Evolutionary conservation across 2,113 vertebrate genomes (phyloP).

Genomic region (Lepidothrix coronata): DNA sequence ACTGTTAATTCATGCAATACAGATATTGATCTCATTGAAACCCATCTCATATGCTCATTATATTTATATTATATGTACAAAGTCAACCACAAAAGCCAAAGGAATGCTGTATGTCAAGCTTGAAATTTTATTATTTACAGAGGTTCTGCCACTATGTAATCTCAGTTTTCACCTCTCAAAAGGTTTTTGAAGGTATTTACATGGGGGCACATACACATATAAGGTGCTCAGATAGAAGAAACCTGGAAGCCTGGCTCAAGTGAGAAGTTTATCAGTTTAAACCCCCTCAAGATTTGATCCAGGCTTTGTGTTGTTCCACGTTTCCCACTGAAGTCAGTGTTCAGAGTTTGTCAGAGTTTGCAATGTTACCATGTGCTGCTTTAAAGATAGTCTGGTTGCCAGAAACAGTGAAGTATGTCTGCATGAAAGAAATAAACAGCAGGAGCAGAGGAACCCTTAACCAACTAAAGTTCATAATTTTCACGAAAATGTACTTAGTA

Average conservation of each 20-base stretch:
- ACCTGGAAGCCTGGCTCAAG: background rate
- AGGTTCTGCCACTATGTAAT: background rate
- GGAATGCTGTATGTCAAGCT: slow-evolving; percentile 3
- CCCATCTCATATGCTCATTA: background rate
- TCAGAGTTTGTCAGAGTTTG: background rate
- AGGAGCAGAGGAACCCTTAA: slow-evolving; percentile 17
- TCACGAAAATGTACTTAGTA: background rate
- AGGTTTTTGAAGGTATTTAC: background rate
- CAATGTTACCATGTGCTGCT: background rate
- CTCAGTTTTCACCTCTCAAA: background rate
- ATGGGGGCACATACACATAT: background rate
- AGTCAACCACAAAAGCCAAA: slow-evolving; percentile 32
- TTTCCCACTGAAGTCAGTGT: background rate
- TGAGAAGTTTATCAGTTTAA: background rate
- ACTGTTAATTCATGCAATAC: background rate
- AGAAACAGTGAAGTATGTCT: slow-evolving; percentile 15
- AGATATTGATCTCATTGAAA: slow-evolving; percentile 4
- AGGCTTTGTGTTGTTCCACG: background rate
- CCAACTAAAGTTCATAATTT: background rate
- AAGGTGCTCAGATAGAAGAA: background rate
- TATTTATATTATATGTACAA: background rate
- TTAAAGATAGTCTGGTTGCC: slow-evolving; percentile 27
- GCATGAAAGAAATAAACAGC: slow-evolving; percentile 11
- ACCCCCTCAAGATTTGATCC: background rate
- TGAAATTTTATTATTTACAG: slow-evolving; percentile 11